These are phyloP conservation scores for Linurgus olivaceus DNA, from an alignment of 2,797 vertebrate genomes.

Conservation along the genomic window DNA sequence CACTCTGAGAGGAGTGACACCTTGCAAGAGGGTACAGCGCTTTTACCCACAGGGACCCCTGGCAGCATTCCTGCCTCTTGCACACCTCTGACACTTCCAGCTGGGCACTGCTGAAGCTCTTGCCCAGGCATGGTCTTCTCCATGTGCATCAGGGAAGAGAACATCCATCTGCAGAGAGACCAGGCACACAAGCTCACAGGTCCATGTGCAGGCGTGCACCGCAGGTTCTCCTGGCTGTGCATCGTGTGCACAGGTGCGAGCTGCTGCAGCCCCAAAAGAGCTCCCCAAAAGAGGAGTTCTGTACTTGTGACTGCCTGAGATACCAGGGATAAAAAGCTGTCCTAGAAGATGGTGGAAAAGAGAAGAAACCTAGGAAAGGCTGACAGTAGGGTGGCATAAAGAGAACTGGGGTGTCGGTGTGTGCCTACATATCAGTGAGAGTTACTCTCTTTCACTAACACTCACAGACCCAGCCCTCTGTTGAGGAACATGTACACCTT, in stretches of 20 bases:
- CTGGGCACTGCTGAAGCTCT: neutral
- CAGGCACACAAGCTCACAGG: accelerated
- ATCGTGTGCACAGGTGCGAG: accelerated
- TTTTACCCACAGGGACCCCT: neutral
- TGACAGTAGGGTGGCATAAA: neutral
- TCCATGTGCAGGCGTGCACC: accelerated
- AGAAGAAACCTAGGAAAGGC: neutral
- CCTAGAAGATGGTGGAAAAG: neutral
- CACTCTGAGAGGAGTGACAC: neutral
- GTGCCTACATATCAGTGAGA: neutral
- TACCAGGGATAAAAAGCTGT: neutral
- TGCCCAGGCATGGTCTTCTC: neutral
- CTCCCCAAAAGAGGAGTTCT: neutral
- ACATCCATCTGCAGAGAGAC: accelerated
- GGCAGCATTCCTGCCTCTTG: accelerated
- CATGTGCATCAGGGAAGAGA: accelerated
- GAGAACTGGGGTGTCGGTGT: neutral
- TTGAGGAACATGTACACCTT: neutral
- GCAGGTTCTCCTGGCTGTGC: neutral
- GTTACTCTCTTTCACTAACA: neutral
- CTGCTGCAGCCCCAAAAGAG: neutral
- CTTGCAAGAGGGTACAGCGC: neutral
- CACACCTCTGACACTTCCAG: neutral
- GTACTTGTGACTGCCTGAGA: neutral
- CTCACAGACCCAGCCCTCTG: neutral